Evolutionary conservation across 2,113 vertebrate genomes (phyloP).

Genomic region (Platanista minor): DNA sequence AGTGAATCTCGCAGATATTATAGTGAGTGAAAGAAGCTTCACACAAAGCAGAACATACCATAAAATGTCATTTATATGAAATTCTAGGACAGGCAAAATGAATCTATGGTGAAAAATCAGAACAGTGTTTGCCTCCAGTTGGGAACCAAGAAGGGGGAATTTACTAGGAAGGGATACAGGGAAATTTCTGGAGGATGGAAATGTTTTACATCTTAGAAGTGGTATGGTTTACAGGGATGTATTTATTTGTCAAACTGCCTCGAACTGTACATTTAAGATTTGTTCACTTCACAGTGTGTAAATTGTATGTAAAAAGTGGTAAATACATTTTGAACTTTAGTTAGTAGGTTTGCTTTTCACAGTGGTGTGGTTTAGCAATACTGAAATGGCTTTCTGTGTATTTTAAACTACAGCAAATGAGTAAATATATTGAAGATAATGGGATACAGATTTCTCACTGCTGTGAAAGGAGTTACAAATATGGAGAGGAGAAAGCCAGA

Average conservation of each 20-base stretch:
- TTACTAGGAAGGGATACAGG: background rate
- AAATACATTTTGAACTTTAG: background rate
- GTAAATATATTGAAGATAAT: background rate
- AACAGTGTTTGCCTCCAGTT: rapidly evolving
- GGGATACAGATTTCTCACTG: background rate
- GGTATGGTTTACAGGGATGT: background rate
- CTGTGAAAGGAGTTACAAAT: background rate
- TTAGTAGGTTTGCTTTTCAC: background rate
- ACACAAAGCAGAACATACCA: too few relatives aligned
- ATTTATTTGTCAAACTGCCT: background rate
- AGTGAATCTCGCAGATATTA: background rate
- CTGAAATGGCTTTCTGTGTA: background rate
- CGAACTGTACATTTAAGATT: background rate
- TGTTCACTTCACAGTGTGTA: background rate
- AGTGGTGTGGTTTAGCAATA: background rate
- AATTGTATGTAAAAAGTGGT: background rate
- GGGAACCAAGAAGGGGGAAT: background rate
- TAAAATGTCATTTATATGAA: background rate
- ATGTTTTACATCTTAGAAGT: background rate
- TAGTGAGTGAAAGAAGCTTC: background rate
- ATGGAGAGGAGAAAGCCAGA: background rate
- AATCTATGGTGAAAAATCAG: background rate
- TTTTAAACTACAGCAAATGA: background rate
- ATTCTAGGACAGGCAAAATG: background rate
- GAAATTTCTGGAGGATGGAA: background rate